Evolutionary conservation across 2,113 vertebrate genomes (phyloP), one percentile per base, ranked within the genome.

Genomic region (Chloropsis hardwickii): DNA sequence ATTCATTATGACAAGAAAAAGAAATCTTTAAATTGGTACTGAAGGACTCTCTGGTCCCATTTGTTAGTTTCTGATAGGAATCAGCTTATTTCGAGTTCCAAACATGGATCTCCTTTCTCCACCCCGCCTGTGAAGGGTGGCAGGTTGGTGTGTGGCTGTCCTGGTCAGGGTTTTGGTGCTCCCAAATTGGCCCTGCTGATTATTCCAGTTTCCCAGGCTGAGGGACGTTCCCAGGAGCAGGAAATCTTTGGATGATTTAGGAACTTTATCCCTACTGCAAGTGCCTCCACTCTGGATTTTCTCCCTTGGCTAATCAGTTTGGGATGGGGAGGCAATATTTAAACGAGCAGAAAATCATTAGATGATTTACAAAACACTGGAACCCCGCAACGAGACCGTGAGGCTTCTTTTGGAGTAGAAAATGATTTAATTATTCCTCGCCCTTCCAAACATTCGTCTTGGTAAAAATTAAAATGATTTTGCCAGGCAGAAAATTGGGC

Each of bases 331-430:
- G 94, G 79, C 80, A 86, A 94, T 93, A 95, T 94, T 97, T 97
- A 97, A 98, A 94, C 11, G 10, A 96, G 94, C 89, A 97, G 93
- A 97, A 98, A 97, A 98, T 96, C 95, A 96, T 98, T 97, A 95
- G 28, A 64, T 92, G 91, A 94, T 97, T 92, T 91, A 96, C 76
- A 92, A 95, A 97, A 94, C 8, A 3, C 67, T 66, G 76, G 92
- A 97, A 93, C 93, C 11, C 84, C 60, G 25, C 3, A 4, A 74
- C 11, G 65, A 88, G 83, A 77, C 54, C 24, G 33, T 20, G 54
- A 77, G 89, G 96, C 89, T 47, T 65, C 87, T 95, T 95, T 94
- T 78, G 61, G 95, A 97, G 78, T 33, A 81, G 83, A 89, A 94
- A 95, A 93, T 91, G 33, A 95, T 97, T 97, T 92, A 79, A 97